These are phyloP conservation scores for Drosophila sp. DNA, from an alignment of 1,140 invertebrate species.

Conservation along the genomic window DNA sequence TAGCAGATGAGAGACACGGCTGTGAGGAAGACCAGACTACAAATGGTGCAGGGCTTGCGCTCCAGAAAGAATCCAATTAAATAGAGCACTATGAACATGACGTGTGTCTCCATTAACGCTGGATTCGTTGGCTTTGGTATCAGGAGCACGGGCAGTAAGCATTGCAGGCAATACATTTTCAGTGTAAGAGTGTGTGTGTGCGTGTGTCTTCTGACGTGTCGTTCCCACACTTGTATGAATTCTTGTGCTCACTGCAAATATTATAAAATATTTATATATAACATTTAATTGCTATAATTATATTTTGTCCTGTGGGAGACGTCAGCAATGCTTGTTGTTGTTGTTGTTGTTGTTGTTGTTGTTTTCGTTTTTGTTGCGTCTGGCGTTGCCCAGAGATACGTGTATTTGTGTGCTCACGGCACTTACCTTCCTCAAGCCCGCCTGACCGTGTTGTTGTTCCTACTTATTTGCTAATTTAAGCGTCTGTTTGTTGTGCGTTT, in stretches of 20 bases:
- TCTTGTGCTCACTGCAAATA: conserved; percentile 35
- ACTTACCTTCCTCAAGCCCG: conserved; percentile 39
- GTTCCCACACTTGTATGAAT: conserved; percentile 10
- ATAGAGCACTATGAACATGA: conserved; percentile 98
- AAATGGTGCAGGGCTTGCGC: conserved; percentile 98
- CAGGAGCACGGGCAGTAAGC: conserved; percentile 97
- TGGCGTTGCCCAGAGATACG: conserved; percentile 19
- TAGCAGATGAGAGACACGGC: conserved; percentile 97
- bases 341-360: conserved; percentile 7
- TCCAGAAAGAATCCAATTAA: conserved; percentile 97
- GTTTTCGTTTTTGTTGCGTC: conserved; percentile 7
- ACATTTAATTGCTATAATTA: conserved; percentile 59
- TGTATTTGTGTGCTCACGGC: not conserved
- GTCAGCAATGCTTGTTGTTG: conserved; percentile 36
- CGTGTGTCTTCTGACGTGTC: conserved; percentile 28
- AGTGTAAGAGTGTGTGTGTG: not conserved
- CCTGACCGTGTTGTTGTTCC: not conserved
- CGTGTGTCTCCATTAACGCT: conserved; percentile 96
- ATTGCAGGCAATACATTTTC: conserved; percentile 98
- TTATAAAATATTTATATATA: conserved; percentile 34
- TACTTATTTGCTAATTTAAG: conserved; percentile 22
- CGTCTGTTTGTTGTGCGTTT: conserved; percentile 58
- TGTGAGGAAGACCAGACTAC: conserved; percentile 95
- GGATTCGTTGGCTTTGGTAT: conserved; percentile 99
- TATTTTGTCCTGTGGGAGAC: conserved; percentile 56